Percentiles rank a stretch among this genome's conserved stretches.
Evolutionary conservation across 2,797 vertebrate genomes (phyloP).

Genomic region (Glyptemys insculpta): DNA sequence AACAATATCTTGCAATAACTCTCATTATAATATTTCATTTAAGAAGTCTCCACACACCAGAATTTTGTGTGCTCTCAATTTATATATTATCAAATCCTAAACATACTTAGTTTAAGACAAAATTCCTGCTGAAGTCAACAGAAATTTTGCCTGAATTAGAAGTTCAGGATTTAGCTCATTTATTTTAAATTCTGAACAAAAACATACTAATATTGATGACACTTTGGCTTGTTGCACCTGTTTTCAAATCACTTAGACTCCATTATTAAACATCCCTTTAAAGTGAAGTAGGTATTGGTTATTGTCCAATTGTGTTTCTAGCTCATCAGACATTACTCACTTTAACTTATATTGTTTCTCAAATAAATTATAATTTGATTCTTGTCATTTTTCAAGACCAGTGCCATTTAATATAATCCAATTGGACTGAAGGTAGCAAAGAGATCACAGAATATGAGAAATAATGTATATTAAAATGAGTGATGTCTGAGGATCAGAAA

Average conservation of each 20-base stretch:
- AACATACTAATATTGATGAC: not conserved
- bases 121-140: not conserved
- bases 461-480: not conserved
- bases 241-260: not conserved
- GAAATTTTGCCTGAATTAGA: not conserved
- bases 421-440: not conserved
- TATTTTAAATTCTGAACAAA: not conserved
- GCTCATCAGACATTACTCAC: not conserved
- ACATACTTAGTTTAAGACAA: not conserved
- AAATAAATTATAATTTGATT: not conserved
- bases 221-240: not conserved
- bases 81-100: not conserved
- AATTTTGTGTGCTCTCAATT: not conserved
- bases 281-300: not conserved
- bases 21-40: not conserved
- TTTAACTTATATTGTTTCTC: not conserved
- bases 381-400: not conserved
- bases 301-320: not conserved
- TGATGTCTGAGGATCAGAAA: not conserved
- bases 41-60: not conserved
- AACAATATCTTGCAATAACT: not conserved
- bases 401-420: not conserved
- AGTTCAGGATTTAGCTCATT: not conserved
- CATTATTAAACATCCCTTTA: rapidly evolving
- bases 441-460: not conserved